Base-by-base conservation (phyloP, 2,113 vertebrate species). In the Rousettus leschenaultii region DNA sequence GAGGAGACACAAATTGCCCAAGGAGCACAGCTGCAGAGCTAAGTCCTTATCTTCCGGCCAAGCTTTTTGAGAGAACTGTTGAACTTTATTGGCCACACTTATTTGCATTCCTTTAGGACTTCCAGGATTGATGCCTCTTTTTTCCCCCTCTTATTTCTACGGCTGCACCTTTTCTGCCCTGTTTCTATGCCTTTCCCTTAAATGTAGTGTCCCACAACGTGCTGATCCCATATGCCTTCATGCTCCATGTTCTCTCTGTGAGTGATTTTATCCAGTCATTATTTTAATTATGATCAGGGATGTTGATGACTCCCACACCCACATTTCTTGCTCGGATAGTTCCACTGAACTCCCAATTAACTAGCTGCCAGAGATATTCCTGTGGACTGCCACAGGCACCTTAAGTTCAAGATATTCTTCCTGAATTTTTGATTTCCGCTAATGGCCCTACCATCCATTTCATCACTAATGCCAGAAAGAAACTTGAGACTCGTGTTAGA, bases 201-300 rank as follows among this genome's bases (percentile, higher is more conserved):
- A 35, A 6, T 35, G 6, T 45, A 2, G 12, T 30, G 2, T 55
- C 83, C 68, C 45, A 74, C 10, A 45, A 43, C 30, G 16, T 2
- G 4, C 68, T 22, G 28, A 33, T 89, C 30, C 2, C 24, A 10
- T 6, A 10, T 2, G 30, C 16, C 8, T 59, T 95, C 61, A 1
- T 40, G 19, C n/a, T 73, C 68, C 43, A 19, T 59, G 71, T 74
- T 89, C 57, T 63, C 18, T 51, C 63, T 77, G 30, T 77, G 59
- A 87, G 70, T 55, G 61, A 93, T 40, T 38, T 51, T 15, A 51
- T 86, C 71, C 48, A 57, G 40, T 45, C 68, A 61, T 91, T 95
- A 95, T 95, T 95, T 89, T 86, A 94, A 96, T 95, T 94, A 95
- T 83, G 68, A n/a, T 68, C 43, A 48, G 63, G 59, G 78, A 53